Percentiles rank a stretch among this genome's conserved stretches.
phyloP scores from a whole-genome alignment of 2,797 vertebrate genomes.

The Peromyscus eremicus region DNA sequence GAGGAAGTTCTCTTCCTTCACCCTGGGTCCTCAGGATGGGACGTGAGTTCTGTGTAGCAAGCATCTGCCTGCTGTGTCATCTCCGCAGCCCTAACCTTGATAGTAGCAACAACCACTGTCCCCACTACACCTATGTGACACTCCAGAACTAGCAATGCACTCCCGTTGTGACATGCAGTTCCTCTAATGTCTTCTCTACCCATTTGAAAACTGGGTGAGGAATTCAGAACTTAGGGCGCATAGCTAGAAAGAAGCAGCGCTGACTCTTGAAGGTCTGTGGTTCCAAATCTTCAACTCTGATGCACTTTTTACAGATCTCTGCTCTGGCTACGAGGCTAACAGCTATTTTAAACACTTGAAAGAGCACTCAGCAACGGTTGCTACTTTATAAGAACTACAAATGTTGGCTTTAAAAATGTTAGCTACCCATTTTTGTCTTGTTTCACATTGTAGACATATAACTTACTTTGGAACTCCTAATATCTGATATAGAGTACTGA shows the following conservation, averaged over 20 bases:
- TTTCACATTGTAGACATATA: not conserved
- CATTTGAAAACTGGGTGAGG: not conserved
- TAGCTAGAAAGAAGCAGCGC: not conserved
- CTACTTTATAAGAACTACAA: constrained; percentile 7
- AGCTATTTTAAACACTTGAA: not conserved
- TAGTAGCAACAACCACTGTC: not conserved
- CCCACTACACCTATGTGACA: not conserved
- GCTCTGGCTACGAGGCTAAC: not conserved
- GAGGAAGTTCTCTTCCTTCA: not conserved
- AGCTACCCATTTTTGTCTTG: not conserved
- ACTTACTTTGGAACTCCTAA: constrained; percentile 14
- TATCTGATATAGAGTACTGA: not conserved
- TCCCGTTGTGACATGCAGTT: not conserved
- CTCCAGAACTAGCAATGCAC: not conserved
- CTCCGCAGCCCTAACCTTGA: not conserved
- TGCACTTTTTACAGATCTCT: not conserved
- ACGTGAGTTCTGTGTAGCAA: not conserved
- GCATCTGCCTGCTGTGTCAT: accelerated
- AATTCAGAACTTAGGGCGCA: constrained; percentile 18
- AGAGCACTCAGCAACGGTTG: not conserved
- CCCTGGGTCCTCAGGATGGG: not conserved
- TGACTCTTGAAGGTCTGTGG: not conserved
- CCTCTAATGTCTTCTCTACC: not conserved
- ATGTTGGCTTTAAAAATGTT: not conserved
- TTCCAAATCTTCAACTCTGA: not conserved